Evolutionary conservation across 2,888 invertebrate genomes (phyloP).

Genomic region (Dasysyrphus albostriatus): DNA sequence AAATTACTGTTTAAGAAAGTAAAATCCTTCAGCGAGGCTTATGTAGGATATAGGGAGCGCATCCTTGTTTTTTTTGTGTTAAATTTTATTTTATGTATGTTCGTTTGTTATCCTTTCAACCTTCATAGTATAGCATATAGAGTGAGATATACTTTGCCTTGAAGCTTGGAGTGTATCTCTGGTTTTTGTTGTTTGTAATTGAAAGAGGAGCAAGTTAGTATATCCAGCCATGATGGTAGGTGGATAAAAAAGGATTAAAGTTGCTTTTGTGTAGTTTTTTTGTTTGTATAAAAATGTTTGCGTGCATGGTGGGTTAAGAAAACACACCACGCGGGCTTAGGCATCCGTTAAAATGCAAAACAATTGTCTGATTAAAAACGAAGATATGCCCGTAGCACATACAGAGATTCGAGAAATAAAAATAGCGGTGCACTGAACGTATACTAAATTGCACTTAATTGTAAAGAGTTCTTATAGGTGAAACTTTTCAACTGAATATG

Average conservation of each 20-base stretch:
- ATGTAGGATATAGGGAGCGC: constrained; percentile 30
- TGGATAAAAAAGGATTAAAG: constrained; percentile 58
- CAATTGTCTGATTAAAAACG: constrained; percentile 69
- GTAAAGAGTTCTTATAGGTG: not conserved
- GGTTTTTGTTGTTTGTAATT: constrained; percentile 55
- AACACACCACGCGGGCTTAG: constrained; percentile 47
- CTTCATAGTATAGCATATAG: constrained; percentile 44
- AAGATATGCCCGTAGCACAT: not conserved
- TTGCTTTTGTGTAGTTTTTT: constrained; percentile 34
- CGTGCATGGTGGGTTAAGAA: constrained; percentile 18
- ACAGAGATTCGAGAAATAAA: not conserved
- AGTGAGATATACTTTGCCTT: constrained; percentile 10
- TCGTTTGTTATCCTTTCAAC: constrained; percentile 49
- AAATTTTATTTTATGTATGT: constrained; percentile 16
- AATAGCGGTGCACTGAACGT: not conserved
- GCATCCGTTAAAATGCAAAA: constrained; percentile 59
- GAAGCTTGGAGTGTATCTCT: constrained; percentile 28
- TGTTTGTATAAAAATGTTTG: constrained; percentile 21
- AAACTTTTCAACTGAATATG: not conserved
- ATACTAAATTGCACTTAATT: constrained; percentile 24
- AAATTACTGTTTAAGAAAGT: constrained; percentile 59
- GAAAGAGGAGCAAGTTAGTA: constrained; percentile 49
- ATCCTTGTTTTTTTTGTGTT: constrained; percentile 38
- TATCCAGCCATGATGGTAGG: constrained; percentile 5
- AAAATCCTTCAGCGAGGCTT: constrained; percentile 59